Conservation (phyloP, 2,113 vertebrate genomes). For the Platysternon megacephalum region DNA sequence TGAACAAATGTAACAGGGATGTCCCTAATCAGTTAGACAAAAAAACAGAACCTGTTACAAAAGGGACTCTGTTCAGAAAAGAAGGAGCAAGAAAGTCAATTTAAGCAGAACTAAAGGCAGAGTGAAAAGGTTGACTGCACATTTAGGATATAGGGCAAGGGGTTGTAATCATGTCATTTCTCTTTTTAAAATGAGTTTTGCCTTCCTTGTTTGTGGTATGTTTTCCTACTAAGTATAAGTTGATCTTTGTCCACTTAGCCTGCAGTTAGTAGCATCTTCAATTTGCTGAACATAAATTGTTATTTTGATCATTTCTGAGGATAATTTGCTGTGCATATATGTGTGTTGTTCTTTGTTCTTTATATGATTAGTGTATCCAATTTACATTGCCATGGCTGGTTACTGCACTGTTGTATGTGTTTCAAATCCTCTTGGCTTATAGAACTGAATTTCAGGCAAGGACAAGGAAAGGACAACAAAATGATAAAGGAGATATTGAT, state of each 20-base stretch:
- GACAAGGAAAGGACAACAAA: neutral
- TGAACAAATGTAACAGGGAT: neutral
- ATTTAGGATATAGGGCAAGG: neutral
- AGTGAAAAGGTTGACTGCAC: neutral
- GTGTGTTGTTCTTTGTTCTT: neutral
- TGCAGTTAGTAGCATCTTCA: neutral
- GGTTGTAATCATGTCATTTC: neutral
- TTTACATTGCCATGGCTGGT: neutral
- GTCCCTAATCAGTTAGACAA: neutral
- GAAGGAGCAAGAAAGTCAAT: neutral
- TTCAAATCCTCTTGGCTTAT: neutral
- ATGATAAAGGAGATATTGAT: fast-evolving
- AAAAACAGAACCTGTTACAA: neutral
- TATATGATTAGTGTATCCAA: neutral
- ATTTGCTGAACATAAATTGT: neutral
- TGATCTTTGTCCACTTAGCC: neutral
- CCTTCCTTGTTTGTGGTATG: neutral
- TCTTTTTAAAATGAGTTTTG: neutral
- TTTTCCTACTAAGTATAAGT: neutral
- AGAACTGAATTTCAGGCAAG: neutral
- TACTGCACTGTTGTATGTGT: neutral
- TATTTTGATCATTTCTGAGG: neutral
- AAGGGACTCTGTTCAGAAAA: neutral
- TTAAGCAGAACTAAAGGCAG: neutral
- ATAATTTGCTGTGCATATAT: neutral